Base-by-base conservation (phyloP, 2,113 vertebrate genomes). In the Polypterus senegalus region DNA sequence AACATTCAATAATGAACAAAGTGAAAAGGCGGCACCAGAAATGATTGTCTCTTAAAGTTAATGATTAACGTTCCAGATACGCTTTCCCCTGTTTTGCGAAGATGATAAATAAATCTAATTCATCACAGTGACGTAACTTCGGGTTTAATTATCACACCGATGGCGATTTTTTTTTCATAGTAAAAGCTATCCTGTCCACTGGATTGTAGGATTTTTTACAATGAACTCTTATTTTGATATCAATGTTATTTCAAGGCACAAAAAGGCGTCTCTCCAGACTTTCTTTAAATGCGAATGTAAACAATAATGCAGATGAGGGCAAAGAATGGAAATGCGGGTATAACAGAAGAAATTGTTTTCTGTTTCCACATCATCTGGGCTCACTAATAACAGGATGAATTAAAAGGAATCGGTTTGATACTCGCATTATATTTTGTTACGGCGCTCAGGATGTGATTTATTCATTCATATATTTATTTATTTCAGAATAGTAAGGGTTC, bases 1-100 rank as follows among this genome's bases (percentile, higher is more conserved):
- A 27, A 27, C 27, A 27, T 27, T 27, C 51, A 52, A 10, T 6
- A 55, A 27, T 11, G 9, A 5, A 64, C 62, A 53, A 44, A 57
- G 27, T 49, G 51, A 59, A 62, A 44, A 4, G 54, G 1, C 65
- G 11, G 51, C n/a, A 7, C 54, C 58, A 43, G 56, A 74, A 79
- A 79, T 74, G 70, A 71, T 74, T 68, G 77, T 70, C 70, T 71
- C 46, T 58, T 52, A 68, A 53, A 77, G 89, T 92, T 91, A 92
- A 92, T 90, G 68, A 92, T 92, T 92, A 84, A 86, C 76, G 59
- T 61, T 63, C 66, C 72, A 71, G 74, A 82, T 78, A 77, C 77
- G 75, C 73, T 74, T 27, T 74, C 70, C 76, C 58, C 77, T 83
- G 76, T 80, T 87, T 81, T 85, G 84, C 82, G 83, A 87, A 86